Evolutionary conservation across 2,797 vertebrate genomes (phyloP), one percentile per base, ranked within the genome.

Genomic region (Ispidina picta): DNA sequence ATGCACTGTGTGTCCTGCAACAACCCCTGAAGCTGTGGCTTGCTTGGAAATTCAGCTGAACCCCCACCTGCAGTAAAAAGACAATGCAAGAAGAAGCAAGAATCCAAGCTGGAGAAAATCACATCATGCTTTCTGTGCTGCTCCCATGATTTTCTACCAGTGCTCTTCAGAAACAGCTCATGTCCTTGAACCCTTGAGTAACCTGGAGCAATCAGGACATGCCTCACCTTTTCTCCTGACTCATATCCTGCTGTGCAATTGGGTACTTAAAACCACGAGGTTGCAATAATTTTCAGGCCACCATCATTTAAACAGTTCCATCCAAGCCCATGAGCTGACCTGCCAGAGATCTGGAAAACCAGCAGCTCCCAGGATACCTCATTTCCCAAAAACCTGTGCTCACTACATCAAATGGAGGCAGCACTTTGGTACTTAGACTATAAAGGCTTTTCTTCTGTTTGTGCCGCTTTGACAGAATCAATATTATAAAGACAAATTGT

Each of bases 381-480:
- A 5, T 29, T 86, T 88, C 80, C 93, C 4, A 0, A 76, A 95
- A 91, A 52, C 0, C 0, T 0, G 0, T 16, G 25, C 74, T 91
- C 37, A 3, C 88, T 39, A 2, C 28, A 46, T 12, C 68, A 55
- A 49, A 46, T 15, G 46, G 77, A 76, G 48, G 35, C 43, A 79
- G 88, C 28, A 25, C 56, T 92, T 74, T 28, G 58, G 14, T 79
- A n/a, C 69, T 55, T 43, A 52, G 87, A 56, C 71, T 70, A 39
- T 56, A 64, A 58, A 81, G 74, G 46, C 60, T 93, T 71, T 88
- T 62, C 60, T 84, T 90, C 62, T 71, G 63, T 49, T 91, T 89
- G 35, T 33, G 35, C 31, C 0, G 1, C 64, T 91, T 65, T 16
- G 85, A 71, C 31, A 41, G 74, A 58, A 92, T 93, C 92, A n/a